A percentile compares a stretch with the other conserved stretches of the same genome.
Conservation (phyloP, 2,888 invertebrate genomes). For the Erynnis tages region DNA sequence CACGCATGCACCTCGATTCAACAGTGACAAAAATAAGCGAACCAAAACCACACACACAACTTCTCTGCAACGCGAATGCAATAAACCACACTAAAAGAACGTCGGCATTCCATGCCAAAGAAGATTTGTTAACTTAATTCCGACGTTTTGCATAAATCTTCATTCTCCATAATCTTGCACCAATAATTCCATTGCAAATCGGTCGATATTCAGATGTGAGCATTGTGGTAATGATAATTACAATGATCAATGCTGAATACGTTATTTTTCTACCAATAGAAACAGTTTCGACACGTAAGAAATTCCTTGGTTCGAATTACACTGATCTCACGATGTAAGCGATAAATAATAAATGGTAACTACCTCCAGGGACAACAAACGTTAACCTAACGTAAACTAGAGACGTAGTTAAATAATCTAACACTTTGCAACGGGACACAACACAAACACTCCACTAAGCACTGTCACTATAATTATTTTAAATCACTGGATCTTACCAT, state of each 20-base stretch:
- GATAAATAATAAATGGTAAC: conserved; percentile 4
- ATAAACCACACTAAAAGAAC: background rate
- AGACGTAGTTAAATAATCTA: conserved; percentile 2
- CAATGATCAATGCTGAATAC: background rate
- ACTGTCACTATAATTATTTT: conserved; percentile 49
- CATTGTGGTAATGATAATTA: background rate
- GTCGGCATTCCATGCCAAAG: background rate
- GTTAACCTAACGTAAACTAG: conserved; percentile 1
- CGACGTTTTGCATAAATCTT: no score
- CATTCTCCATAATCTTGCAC: background rate
- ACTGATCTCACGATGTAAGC: background rate
- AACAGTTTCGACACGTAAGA: background rate
- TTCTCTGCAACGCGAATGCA: background rate
- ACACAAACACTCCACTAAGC: conserved; percentile 53
- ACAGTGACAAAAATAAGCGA: conserved; percentile 18
- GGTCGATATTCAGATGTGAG: background rate
- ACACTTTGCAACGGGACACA: conserved; percentile 35
- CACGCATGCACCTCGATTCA: conserved; percentile 35
- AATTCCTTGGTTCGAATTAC: conserved; percentile 13
- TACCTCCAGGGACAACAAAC: conserved; percentile 15
- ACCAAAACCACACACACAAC: conserved; percentile 12
- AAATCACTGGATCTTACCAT: conserved; percentile 69
- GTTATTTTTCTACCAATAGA: background rate
- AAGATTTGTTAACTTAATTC: background rate
- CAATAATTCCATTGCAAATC: background rate